Conservation (phyloP, 2,797 vertebrate species). For the Bucorvus abyssinicus region DNA sequence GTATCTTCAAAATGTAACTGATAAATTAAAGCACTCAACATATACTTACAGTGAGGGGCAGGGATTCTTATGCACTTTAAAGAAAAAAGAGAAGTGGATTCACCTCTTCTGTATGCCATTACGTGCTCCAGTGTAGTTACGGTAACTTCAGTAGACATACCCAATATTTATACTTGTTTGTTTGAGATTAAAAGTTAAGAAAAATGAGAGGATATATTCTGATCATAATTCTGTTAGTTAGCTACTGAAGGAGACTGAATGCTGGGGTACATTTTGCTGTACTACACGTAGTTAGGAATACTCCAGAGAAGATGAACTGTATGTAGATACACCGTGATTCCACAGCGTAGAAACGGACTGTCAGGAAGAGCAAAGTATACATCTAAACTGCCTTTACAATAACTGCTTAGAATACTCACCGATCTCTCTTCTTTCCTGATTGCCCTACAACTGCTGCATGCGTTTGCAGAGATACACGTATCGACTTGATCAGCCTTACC, state of each 20-base stretch:
- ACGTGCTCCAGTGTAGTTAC: neutral
- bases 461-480: neutral
- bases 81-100: neutral
- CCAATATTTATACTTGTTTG: neutral
- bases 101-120: neutral
- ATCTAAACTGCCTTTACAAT: neutral
- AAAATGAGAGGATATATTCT: neutral
- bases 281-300: neutral
- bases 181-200: neutral
- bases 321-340: neutral
- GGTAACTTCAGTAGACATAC: neutral
- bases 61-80: neutral
- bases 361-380: neutral
- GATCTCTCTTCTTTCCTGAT: neutral
- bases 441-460: neutral
- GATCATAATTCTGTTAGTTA: neutral
- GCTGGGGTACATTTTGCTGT: neutral
- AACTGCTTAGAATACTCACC: neutral
- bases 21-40: neutral
- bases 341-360: neutral
- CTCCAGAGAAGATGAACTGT: neutral
- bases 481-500: constrained; percentile 78
- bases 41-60: neutral
- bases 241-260: neutral
- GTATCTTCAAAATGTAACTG: neutral